These are phyloP conservation scores for Pristionchus fissidentatus DNA, from an alignment of 2,888 invertebrate species.

Conservation along the genomic window DNA sequence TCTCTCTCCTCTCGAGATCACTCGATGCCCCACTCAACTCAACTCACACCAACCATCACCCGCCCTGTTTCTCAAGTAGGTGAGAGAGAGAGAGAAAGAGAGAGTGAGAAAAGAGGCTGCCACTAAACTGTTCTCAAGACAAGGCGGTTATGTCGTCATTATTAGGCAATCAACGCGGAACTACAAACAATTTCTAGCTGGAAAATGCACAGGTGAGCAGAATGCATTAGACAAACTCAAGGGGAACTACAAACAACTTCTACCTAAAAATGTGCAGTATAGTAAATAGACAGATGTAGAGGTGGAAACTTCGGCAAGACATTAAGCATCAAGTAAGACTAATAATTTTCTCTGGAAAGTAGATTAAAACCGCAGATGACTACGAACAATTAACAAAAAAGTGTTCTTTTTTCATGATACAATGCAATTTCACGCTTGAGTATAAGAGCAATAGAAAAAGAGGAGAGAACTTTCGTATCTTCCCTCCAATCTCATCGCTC, in stretches of 20 bases:
- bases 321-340: not conserved
- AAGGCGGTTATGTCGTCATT: not conserved
- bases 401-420: not conserved
- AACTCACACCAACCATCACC: not conserved
- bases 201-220: too few species aligned
- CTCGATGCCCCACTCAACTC: too few species aligned
- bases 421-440: not conserved
- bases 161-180: not conserved
- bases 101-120: not conserved
- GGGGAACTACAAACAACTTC: not conserved
- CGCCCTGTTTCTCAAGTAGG: slow-evolving; percentile 10
- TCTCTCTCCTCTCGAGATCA: not conserved
- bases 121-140: slow-evolving; percentile 6
- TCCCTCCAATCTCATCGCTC: not conserved
- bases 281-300: not conserved
- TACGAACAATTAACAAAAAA: not conserved
- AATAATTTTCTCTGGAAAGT: not conserved
- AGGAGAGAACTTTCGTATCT: not conserved
- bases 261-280: not conserved
- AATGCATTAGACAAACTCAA: not conserved
- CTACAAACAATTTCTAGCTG: not conserved
- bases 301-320: too few species aligned
- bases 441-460: not conserved
- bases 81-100: too few species aligned
- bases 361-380: not conserved